Conservation (phyloP, 2,797 vertebrate genomes). For the Rhincodon typus region DNA sequence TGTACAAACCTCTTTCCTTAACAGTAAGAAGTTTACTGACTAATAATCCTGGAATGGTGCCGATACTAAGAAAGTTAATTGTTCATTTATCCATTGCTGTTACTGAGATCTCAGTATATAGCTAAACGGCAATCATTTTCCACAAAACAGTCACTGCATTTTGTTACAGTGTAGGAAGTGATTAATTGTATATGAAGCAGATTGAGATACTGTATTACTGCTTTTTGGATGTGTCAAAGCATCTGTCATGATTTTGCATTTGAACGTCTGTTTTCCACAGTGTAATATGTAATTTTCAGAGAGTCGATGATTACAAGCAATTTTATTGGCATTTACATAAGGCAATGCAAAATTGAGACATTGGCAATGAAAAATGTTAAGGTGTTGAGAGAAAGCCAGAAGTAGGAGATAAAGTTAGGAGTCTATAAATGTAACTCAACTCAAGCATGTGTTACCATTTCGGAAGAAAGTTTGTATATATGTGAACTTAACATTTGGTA, state of each 20-base stretch:
- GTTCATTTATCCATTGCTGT: neutral
- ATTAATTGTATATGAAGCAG: neutral
- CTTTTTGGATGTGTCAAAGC: neutral
- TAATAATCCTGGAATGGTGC: no score
- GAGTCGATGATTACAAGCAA: neutral
- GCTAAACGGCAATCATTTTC: no score
- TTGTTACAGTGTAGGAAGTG: neutral
- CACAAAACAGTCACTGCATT: neutral
- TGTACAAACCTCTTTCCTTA: neutral
- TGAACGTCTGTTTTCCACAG: neutral
- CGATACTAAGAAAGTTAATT: neutral
- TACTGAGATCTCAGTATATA: neutral
- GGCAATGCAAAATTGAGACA: neutral
- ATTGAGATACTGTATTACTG: neutral
- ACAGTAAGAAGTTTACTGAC: no score
- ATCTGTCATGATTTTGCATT: neutral
- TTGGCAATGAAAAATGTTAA: neutral
- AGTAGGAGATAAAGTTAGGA: neutral
- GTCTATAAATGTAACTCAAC: neutral
- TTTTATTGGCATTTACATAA: neutral
- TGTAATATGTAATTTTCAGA: neutral
- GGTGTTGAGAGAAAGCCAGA: neutral
- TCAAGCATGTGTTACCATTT: neutral
- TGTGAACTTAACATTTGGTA: neutral
- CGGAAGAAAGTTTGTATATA: neutral